Percentiles rank a stretch among this genome's conserved stretches.
Conservation (phyloP, 2,888 invertebrate genomes). For the Parapristionchus giblindavisi region DNA sequence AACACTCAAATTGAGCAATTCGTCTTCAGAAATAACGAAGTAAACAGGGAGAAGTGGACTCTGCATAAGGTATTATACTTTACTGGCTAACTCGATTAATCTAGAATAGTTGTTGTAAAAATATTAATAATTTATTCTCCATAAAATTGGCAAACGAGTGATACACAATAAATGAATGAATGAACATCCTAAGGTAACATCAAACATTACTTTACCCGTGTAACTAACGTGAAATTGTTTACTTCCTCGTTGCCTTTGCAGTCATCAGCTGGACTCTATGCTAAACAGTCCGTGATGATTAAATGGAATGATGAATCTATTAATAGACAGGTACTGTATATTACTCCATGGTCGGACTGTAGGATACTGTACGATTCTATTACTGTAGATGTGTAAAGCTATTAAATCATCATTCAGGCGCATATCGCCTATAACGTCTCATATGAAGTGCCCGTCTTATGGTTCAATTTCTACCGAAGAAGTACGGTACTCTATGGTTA, state of each 20-base stretch:
- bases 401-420: constrained; percentile 31
- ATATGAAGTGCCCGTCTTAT: constrained; percentile 58
- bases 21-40: constrained; percentile 5
- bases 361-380: background rate
- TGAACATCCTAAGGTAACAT: too few species aligned
- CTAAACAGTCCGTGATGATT: constrained; percentile 45
- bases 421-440: constrained; percentile 54
- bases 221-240: too few species aligned
- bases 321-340: constrained; percentile 35
- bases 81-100: background rate
- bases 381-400: background rate
- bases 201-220: too few species aligned
- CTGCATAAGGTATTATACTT: constrained; percentile 11
- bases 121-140: background rate
- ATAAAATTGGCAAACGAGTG: background rate
- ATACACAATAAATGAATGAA: background rate
- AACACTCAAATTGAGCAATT: constrained; percentile 10
- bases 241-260: too few species aligned
- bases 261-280: constrained; percentile 40
- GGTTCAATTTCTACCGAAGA: constrained; percentile 60
- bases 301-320: constrained; percentile 40
- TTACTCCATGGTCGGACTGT: background rate
- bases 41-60: constrained; percentile 30
- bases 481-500: constrained; percentile 41
- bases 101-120: background rate